phyloP scores from a whole-genome alignment of 2,797 vertebrate genomes.

The Propithecus perrieri region DNA sequence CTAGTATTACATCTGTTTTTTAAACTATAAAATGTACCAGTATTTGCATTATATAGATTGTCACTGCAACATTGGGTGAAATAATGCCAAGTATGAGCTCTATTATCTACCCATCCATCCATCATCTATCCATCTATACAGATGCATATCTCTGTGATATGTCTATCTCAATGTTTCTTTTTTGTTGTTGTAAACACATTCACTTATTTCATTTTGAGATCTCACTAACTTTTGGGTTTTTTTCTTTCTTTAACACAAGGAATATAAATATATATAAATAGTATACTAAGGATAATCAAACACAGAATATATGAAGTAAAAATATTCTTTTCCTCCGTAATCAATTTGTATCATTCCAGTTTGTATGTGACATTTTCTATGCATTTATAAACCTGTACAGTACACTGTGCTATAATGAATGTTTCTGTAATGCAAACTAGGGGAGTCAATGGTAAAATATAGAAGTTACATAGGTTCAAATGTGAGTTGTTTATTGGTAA shows the following conservation, averaged over 20 bases:
- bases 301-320: background rate
- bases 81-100: background rate
- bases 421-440: background rate
- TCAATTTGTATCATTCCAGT: background rate
- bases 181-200: background rate
- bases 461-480: background rate
- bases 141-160: background rate
- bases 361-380: background rate
- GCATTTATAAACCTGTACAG: background rate
- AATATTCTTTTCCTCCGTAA: background rate
- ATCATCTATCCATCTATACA: background rate
- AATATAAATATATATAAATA: background rate
- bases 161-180: background rate
- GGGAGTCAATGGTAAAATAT: background rate
- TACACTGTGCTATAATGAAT: background rate
- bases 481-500: background rate
- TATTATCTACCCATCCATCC: background rate
- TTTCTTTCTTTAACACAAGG: background rate
- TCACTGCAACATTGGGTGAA: background rate
- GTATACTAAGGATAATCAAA: background rate
- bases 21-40: background rate
- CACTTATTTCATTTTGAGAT: background rate
- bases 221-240: background rate
- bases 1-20: background rate
- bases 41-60: background rate